Conservation (phyloP, 2,888 invertebrate species). For the Chymomyza amoena region DNA sequence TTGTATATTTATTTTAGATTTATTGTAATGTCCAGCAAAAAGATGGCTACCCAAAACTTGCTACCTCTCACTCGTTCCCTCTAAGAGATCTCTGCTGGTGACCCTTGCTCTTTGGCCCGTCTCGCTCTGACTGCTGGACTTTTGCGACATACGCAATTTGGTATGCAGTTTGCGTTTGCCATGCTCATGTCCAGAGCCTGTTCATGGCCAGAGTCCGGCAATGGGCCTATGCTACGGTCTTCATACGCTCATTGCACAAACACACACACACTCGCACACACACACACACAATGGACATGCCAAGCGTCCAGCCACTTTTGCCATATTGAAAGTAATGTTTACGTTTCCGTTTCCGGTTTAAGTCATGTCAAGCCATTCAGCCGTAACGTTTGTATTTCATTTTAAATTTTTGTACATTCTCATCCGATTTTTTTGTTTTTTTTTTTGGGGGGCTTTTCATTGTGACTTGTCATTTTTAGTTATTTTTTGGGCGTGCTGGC, state of each 20-base stretch:
- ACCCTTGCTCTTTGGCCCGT: neutral
- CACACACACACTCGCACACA: too few relatives aligned
- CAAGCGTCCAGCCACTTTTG: slow-evolving; percentile 50
- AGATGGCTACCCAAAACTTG: slow-evolving; percentile 37
- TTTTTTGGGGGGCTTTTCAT: slow-evolving; percentile 5
- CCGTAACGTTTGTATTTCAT: slow-evolving; percentile 72
- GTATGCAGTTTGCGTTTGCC: slow-evolving; percentile 70
- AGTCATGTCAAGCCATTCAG: slow-evolving; percentile 74
- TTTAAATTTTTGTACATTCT: slow-evolving; percentile 55
- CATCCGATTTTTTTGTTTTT: neutral
- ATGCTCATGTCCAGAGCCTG: slow-evolving; percentile 41
- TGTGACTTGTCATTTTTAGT: neutral
- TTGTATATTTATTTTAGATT: slow-evolving; percentile 73
- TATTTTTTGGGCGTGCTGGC: slow-evolving; percentile 20
- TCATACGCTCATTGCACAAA: slow-evolving; percentile 64
- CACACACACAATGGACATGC: neutral
- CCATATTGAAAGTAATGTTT: slow-evolving; percentile 73
- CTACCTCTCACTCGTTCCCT: neutral
- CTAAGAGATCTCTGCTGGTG: neutral
- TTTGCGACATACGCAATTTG: slow-evolving; percentile 71
- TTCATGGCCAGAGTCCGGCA: slow-evolving; percentile 2
- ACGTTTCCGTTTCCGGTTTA: slow-evolving; percentile 73
- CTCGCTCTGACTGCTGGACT: slow-evolving; percentile 9
- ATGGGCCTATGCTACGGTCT: slow-evolving; percentile 43
- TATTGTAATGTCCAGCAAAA: slow-evolving; percentile 72